Conservation (phyloP, 2,113 vertebrate species). For the Leucoraja erinaceus region DNA sequence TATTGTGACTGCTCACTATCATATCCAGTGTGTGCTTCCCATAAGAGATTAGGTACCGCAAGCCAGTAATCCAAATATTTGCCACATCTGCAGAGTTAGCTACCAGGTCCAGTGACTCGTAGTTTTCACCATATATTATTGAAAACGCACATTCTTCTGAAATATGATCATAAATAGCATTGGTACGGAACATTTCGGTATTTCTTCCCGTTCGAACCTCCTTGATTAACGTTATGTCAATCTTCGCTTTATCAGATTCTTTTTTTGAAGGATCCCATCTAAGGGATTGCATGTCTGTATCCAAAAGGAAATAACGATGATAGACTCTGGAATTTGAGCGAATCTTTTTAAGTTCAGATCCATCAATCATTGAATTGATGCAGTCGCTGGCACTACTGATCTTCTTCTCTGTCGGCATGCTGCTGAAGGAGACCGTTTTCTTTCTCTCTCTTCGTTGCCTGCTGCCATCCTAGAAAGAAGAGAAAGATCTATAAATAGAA, state of each 20-base stretch:
- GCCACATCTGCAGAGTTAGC: slow-evolving; percentile 92
- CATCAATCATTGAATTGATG: slow-evolving; percentile 89
- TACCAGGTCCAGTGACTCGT: slow-evolving; percentile 91
- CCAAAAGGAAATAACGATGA: slow-evolving; percentile 84
- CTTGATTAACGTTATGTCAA: slow-evolving; percentile 89
- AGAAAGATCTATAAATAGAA: neutral
- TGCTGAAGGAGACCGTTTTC: slow-evolving; percentile 94
- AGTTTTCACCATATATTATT: slow-evolving; percentile 89
- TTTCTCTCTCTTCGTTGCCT: slow-evolving; percentile 88
- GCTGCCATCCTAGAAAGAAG: slow-evolving; percentile 72
- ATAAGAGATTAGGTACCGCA: slow-evolving; percentile 91
- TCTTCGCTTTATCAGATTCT: slow-evolving; percentile 94
- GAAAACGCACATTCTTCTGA: slow-evolving; percentile 96
- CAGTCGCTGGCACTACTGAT: slow-evolving; percentile 93
- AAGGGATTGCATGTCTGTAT: slow-evolving; percentile 93
- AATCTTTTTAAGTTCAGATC: slow-evolving; percentile 87
- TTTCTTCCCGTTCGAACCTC: slow-evolving; percentile 95
- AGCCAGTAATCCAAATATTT: slow-evolving; percentile 93
- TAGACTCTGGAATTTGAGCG: slow-evolving; percentile 90
- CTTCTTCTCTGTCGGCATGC: slow-evolving; percentile 95
- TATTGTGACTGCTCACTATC: slow-evolving; percentile 89
- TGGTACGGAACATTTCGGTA: slow-evolving; percentile 93
- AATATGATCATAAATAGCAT: slow-evolving; percentile 92
- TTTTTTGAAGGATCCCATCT: slow-evolving; percentile 96
- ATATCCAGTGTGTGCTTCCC: slow-evolving; percentile 91